phyloP scores from a whole-genome alignment of 1,140 invertebrate species.

The Brachionus manjavacas region DNA sequence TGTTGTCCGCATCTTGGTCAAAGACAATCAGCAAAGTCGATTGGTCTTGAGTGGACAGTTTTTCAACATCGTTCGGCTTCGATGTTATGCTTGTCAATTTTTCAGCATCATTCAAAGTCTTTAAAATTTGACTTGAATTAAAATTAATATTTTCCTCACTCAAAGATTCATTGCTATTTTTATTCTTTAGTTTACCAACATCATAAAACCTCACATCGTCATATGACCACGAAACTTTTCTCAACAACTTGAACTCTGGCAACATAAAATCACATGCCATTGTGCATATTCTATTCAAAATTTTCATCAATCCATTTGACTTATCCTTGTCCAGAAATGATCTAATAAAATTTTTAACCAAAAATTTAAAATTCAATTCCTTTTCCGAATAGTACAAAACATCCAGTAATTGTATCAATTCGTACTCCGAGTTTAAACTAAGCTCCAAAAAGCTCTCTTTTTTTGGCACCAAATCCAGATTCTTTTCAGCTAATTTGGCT shows the following conservation, averaged over 20 bases:
- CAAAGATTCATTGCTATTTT: neutral
- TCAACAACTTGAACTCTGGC: neutral
- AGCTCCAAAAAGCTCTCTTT: neutral
- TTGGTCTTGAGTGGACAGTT: neutral
- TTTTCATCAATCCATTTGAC: neutral
- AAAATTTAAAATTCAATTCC: neutral
- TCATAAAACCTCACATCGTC: neutral
- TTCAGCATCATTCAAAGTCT: neutral
- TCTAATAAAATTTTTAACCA: slow-evolving; percentile 17
- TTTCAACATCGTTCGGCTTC: slow-evolving; percentile 11
- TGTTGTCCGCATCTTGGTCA: neutral
- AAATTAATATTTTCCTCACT: neutral
- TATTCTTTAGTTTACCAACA: neutral
- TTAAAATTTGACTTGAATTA: neutral
- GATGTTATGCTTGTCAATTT: neutral
- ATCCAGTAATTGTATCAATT: neutral
- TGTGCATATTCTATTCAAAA: neutral
- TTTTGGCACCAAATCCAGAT: neutral
- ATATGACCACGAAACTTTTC: slow-evolving; percentile 12
- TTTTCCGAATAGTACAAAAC: neutral
- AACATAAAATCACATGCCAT: slow-evolving; percentile 15
- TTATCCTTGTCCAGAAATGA: neutral
- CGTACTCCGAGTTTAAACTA: neutral
- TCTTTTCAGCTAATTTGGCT: neutral
- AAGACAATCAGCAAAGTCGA: slow-evolving; percentile 9